phyloP scores from a whole-genome alignment of 2,113 vertebrate genomes.

The Nyctereutes procyonoides region DNA sequence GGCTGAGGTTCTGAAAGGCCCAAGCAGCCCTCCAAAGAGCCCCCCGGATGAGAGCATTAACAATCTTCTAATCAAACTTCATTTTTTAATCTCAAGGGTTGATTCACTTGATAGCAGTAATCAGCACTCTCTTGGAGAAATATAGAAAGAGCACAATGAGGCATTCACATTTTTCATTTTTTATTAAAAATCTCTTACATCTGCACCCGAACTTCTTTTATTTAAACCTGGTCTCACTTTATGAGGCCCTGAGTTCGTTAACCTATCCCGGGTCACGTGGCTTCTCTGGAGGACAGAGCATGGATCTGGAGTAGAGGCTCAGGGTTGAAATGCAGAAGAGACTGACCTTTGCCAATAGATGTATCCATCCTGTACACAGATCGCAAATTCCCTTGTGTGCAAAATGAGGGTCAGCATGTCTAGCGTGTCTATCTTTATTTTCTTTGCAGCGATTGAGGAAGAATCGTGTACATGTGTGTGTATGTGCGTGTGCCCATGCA shows the following conservation, averaged over 20 bases:
- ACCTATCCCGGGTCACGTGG: not conserved
- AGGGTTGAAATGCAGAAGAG: not conserved
- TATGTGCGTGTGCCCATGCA: not conserved
- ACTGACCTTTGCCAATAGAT: not conserved
- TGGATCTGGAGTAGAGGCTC: not conserved
- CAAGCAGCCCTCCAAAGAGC: not conserved
- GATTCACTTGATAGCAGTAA: not conserved
- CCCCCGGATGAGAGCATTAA: not conserved
- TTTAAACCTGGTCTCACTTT: not conserved
- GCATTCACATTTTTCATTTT: not conserved
- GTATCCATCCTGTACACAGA: not conserved
- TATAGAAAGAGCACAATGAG: not conserved
- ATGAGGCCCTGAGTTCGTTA: not conserved
- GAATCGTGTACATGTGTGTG: not conserved
- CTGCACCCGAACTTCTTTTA: not conserved
- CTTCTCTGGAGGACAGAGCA: not conserved
- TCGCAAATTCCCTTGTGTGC: not conserved
- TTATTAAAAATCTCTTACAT: conserved; percentile 15
- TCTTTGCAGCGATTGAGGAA: not conserved
- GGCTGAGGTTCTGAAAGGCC: not conserved
- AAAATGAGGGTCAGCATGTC: not conserved
- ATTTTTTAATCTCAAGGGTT: not conserved
- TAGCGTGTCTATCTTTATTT: not conserved
- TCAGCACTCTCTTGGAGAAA: conserved; percentile 22
- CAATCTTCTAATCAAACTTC: not conserved